Base-by-base conservation (phyloP, 2,113 vertebrate genomes). In the Syngnathoides biaculeatus region DNA sequence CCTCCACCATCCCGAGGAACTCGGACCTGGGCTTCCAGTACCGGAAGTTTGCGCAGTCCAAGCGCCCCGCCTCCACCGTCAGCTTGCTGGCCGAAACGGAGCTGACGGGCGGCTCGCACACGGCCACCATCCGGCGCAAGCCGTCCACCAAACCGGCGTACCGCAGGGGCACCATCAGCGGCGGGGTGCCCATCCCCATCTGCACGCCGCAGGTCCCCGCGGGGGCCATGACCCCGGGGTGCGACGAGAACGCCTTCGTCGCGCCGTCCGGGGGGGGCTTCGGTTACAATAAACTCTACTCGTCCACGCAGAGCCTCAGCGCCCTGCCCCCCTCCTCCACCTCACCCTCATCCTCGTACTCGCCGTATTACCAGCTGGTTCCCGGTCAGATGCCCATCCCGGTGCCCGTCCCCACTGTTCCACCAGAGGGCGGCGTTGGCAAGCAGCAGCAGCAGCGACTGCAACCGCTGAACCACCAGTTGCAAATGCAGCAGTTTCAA, bases 61-160 rank as follows among this genome's bases (percentile, higher is more conserved):
- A 92, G 57, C 89, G 93, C 0, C 93, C 93, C 0, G 79, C 89
- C 2, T 94, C 93, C 43, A 93, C 93, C 0, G 92, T 93, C 72
- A 93, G 90, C 84, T 88, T 94, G 4, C 40, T 92, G 75, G 90
- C 86, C 0, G 92, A 93, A 30, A 75, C 87, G 0, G 89, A 92
- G 8, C 45, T 85, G 8, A 67, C 79, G 0, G 75, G 80, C 48
- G 48, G 72, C 3, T 78, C 88, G 0, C 90, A 94, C 79, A 90
- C 92, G 0, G 93, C 93, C 1, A 94, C 93, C 63, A 94, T 94
- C 78, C 82, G 93, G 0, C 90, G 93, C 64, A 94, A 94, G 38
- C 93, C 93, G 0, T 93, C 91, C 6, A 91, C 90, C 74, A 94
- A 94, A 73, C 91, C 92, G 0, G 69, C 67, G 11, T 85, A 87